Evolutionary conservation across 1,140 invertebrate species (phyloP).

Genomic region (Drosophila suzukii): DNA sequence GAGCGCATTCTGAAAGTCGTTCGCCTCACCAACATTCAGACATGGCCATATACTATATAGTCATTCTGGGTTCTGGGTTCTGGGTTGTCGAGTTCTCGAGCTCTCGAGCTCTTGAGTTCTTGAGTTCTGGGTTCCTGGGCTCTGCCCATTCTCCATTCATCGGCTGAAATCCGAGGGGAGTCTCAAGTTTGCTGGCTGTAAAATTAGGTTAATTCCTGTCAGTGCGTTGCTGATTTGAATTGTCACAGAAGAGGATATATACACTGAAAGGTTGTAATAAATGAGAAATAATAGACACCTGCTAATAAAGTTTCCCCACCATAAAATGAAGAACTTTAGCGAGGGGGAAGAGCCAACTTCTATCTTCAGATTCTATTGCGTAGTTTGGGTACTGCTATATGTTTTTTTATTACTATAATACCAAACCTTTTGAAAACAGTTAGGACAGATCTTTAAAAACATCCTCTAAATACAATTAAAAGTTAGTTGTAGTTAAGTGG

Average conservation of each 20-base stretch:
- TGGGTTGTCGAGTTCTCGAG: not conserved
- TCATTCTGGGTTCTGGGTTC: conserved; percentile 6
- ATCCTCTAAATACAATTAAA: no score
- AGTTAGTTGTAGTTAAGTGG: no score
- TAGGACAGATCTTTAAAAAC: no score
- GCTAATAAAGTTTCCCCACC: not conserved
- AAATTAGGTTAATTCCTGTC: conserved; percentile 84
- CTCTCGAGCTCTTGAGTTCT: not conserved
- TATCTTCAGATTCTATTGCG: not conserved
- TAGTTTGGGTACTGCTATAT: not conserved
- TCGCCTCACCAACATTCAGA: conserved; percentile 18
- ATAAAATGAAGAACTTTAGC: not conserved
- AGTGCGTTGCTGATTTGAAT: conserved; percentile 71
- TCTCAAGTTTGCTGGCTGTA: conserved; percentile 63
- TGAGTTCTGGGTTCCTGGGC: not conserved
- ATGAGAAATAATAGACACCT: conserved; percentile 23
- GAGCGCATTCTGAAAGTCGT: conserved; percentile 74
- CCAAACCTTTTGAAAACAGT: no score
- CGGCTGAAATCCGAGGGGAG: conserved; percentile 11
- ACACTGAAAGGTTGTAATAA: conserved; percentile 11
- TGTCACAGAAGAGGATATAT: conserved; percentile 25
- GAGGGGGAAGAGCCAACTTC: no score
- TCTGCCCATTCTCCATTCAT: conserved; percentile 34
- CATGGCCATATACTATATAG: conserved; percentile 3
- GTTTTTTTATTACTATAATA: no score